These are phyloP conservation scores for Leucoptera coffeella DNA, from an alignment of 2,888 invertebrate species.

Conservation along the genomic window DNA sequence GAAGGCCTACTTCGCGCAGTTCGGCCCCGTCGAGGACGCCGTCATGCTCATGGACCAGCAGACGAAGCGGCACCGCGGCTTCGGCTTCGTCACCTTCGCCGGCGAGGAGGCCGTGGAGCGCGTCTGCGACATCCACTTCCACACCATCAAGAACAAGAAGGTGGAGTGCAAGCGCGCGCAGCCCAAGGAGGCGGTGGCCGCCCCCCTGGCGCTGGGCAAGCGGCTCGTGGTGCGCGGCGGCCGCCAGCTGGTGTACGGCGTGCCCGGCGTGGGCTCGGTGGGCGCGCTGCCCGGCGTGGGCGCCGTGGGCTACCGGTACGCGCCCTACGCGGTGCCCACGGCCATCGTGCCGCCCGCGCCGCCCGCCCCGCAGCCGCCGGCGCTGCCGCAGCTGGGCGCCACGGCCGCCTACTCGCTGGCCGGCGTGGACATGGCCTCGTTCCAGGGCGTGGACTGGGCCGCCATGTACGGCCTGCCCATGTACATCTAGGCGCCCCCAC, in stretches of 20 bases:
- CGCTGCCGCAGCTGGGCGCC: slow-evolving; percentile 59
- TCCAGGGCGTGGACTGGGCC: slow-evolving; percentile 88
- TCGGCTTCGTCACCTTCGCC: slow-evolving; percentile 89
- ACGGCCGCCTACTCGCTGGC: slow-evolving; percentile 77
- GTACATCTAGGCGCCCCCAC: slow-evolving; percentile 63
- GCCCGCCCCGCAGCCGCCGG: slow-evolving; percentile 49
- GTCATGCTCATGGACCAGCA: slow-evolving; percentile 94
- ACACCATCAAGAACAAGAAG: slow-evolving; percentile 88
- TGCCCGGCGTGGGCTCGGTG: slow-evolving; percentile 45
- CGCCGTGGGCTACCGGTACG: slow-evolving; percentile 38
- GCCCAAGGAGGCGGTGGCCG: slow-evolving; percentile 79
- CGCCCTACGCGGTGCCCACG: slow-evolving; percentile 47
- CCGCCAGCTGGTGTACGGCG: slow-evolving; percentile 56
- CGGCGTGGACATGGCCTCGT: slow-evolving; percentile 88
- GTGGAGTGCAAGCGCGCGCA: slow-evolving; percentile 87
- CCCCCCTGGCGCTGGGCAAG: slow-evolving; percentile 63
- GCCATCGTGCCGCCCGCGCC: slow-evolving; percentile 45
- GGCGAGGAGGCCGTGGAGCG: slow-evolving; percentile 87
- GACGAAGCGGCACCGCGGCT: slow-evolving; percentile 85
- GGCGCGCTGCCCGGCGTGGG: slow-evolving; percentile 28
- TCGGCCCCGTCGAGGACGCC: slow-evolving; percentile 85
- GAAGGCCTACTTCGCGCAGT: slow-evolving; percentile 84
- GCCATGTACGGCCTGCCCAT: slow-evolving; percentile 90
- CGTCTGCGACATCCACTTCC: slow-evolving; percentile 90
- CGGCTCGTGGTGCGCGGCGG: slow-evolving; percentile 68